Evolutionary conservation across 1,140 invertebrate species (phyloP).

Genomic region (Bombus cullumanus): DNA sequence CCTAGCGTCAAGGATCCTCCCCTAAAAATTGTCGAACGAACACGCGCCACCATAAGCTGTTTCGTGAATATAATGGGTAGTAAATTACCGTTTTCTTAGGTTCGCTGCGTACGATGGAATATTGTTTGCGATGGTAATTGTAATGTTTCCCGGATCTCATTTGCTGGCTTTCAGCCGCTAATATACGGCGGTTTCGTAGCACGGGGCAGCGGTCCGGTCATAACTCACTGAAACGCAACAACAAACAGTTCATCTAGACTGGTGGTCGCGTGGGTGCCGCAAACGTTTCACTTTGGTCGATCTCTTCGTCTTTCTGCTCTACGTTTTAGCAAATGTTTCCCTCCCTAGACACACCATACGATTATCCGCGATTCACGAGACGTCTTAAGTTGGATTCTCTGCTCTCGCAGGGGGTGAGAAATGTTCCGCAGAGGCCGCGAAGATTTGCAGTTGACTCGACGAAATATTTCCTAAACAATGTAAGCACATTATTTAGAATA

Average conservation of each 20-base stretch:
- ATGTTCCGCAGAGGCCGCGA: too few relatives aligned
- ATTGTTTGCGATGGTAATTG: slow-evolving; percentile 78
- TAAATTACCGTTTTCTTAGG: slow-evolving; percentile 72
- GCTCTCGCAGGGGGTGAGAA: too few relatives aligned
- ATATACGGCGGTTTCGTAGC: slow-evolving; percentile 71
- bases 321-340: neutral
- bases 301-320: slow-evolving; percentile 10
- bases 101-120: slow-evolving; percentile 55
- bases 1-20: neutral
- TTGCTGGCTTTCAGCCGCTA: slow-evolving; percentile 76
- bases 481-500: neutral
- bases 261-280: slow-evolving; percentile 72
- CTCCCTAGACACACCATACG: neutral
- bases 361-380: neutral
- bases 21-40: neutral
- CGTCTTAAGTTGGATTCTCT: slow-evolving; percentile 12
- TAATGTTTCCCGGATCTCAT: slow-evolving; percentile 78
- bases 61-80: slow-evolving; percentile 69
- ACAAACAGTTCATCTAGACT: slow-evolving; percentile 77
- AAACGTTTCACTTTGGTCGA: slow-evolving; percentile 71
- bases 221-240: slow-evolving; percentile 76
- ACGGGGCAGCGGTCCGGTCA: slow-evolving; percentile 59
- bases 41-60: slow-evolving; percentile 20
- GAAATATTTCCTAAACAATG: neutral
- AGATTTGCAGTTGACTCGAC: neutral